Evolutionary conservation across 2,888 invertebrate genomes (phyloP), one percentile per base, ranked within the genome.

Genomic region (Tineola bisselliella): DNA sequence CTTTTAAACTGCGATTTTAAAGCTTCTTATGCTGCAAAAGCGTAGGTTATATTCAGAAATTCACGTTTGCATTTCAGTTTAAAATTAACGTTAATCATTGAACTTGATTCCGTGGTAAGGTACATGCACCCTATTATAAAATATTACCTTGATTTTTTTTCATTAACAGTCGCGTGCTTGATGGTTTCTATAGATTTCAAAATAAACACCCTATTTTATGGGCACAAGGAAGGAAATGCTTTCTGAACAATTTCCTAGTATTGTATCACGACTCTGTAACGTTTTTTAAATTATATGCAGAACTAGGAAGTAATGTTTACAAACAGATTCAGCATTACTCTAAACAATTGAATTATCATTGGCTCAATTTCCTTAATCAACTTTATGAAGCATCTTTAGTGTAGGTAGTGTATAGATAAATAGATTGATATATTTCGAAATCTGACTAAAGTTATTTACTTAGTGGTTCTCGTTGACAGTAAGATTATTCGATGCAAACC

Each of bases 131-230:
- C 17, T 48, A 4, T 18, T 18, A 48, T 15, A 25, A 25, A n/a
- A 5, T n/a, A 30, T 56, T 30, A 56, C 56, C 56, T 56, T 56
- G 56, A 56, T 4, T 25, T 3, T 8, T 31, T n/a, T 56, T 56
- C 56, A 56, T 56, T 5, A 56, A 19, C 56, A 25, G 19, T 56
- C 56, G 56, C 56, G 56, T 56, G 56, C 30, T 56, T 6, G 17
- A 13, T 6, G 38, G 38, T 38, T 8, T 1, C 38, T 38, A 38
- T 10, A 3, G n/a, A 38, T 4, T 38, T 38, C 3, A 38, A 10
- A 4, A 38, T 38, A 38, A 38, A n/a, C 10, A 38, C 38, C 38
- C 38, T n/a, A 38, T 38, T 38, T 38, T 38, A 38, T 38, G 38
- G 10, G 6, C 38, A n/a, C 38, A 38, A 38, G 38, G n/a, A 38